These are phyloP conservation scores for Brachionus rotundiformis DNA, from an alignment of 1,140 invertebrate species.

Conservation along the genomic window DNA sequence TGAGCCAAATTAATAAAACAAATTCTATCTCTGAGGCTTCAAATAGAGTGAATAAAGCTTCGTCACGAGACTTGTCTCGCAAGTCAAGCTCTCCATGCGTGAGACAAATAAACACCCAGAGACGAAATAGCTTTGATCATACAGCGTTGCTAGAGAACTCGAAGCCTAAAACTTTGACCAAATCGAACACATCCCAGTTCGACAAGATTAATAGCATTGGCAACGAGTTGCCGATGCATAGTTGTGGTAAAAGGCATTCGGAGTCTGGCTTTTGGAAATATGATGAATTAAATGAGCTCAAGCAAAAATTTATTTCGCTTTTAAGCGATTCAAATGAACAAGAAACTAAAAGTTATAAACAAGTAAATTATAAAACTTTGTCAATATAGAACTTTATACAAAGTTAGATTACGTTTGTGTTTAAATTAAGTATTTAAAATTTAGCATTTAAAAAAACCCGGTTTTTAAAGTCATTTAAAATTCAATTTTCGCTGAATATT, in stretches of 20 bases:
- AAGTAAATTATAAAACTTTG: slow-evolving; percentile 6
- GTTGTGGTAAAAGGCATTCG: background rate
- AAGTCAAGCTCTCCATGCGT: background rate
- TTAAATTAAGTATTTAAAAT: background rate
- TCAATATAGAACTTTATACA: background rate
- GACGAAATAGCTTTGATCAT: slow-evolving; percentile 34
- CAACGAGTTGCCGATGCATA: background rate
- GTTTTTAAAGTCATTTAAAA: background rate
- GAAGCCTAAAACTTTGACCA: background rate
- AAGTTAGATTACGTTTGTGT: background rate
- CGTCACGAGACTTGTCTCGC: background rate
- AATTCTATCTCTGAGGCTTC: background rate
- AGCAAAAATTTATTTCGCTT: slow-evolving; percentile 47
- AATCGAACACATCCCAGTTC: slow-evolving; percentile 9
- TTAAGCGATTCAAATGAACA: slow-evolving; percentile 5
- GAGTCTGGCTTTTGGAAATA: slow-evolving; percentile 48
- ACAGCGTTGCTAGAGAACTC: background rate
- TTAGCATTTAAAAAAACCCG: background rate
- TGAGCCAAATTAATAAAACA: background rate
- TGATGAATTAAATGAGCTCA: slow-evolving; percentile 47
- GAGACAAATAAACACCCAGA: background rate
- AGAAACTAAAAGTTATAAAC: background rate
- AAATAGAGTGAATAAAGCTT: background rate
- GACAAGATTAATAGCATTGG: background rate
- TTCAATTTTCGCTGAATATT: background rate